phyloP scores from a whole-genome alignment of 2,113 vertebrate genomes.

The Azemiops feae region DNA sequence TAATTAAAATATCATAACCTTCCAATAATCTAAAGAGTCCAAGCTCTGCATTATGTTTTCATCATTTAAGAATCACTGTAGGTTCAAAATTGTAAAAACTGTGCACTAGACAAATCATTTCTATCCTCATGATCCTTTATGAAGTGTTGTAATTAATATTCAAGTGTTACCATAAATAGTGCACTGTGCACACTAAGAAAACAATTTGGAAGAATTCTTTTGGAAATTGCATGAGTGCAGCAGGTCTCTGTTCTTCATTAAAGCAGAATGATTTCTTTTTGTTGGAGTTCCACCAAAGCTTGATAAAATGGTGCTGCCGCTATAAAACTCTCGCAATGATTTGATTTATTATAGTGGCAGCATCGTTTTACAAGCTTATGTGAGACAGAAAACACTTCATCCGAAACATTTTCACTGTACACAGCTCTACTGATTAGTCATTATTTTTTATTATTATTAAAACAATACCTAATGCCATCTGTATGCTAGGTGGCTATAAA shows the following conservation, averaged over 20 bases:
- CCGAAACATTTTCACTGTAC: neutral
- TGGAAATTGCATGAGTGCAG: neutral
- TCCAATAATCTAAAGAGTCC: neutral
- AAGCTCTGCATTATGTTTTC: neutral
- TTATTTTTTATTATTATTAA: neutral
- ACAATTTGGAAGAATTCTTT: neutral
- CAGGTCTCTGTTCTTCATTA: neutral
- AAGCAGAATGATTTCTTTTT: neutral
- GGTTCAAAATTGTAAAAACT: neutral
- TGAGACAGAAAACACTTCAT: neutral
- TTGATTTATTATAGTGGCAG: neutral
- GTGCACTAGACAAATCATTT: neutral
- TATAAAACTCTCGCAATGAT: neutral
- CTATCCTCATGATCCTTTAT: neutral
- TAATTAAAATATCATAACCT: neutral
- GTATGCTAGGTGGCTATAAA: neutral
- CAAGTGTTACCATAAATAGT: neutral
- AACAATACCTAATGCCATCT: neutral
- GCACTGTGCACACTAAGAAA: neutral
- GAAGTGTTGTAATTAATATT: neutral
- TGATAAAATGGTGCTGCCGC: neutral
- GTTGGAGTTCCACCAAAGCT: neutral
- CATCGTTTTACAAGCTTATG: neutral
- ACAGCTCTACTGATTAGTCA: neutral
- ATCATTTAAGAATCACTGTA: neutral